Evolutionary conservation across 2,888 invertebrate genomes (phyloP), one percentile per base, ranked within the genome.

Genomic region (Ennomos fuscantarius): DNA sequence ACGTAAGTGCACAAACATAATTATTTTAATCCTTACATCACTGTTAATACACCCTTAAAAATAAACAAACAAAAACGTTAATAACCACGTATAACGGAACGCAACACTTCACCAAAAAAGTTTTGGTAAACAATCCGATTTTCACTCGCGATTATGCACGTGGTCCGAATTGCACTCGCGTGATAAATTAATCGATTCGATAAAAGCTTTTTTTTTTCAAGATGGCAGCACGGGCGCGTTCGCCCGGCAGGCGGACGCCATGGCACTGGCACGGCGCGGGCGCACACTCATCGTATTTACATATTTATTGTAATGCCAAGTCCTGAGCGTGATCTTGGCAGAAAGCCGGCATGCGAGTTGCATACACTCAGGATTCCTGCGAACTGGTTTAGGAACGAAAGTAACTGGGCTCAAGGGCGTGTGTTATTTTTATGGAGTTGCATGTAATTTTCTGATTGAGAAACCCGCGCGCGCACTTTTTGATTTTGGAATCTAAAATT

Each of bases 221-320:
- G 51, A 75, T 66, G 75, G 74, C 72, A 78, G 78, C 75, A 70
- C 73, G 71, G 78, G 85, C 86, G 82, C 89, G 85, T 78, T 63
- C 82, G 86, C 76, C 76, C 69, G 75, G 60, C 78, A 66, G 77
- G 71, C 83, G 78, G 79, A 72, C 86, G 89, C 89, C 90, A 89
- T 90, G 82, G 83, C 85, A 90, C 90, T 91, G 87, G 70, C 68
- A 46, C 57, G 73, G 84, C 86, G 82, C 76, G 65, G 63, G 81
- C 85, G 83, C 82, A 82, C 55, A 60, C 61, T 62, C 60, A 54
- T 65, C 59, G 58, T 63, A 78, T 79, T 85, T 86, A 84, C 86
- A 86, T 86, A 84, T 83, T 81, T 86, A 85, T 82, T 82, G 81
- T 82, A 82, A 82, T 82, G 78, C 76, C 74, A 78, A 76, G 81